These are phyloP conservation scores for Holcopasites calliopsidis DNA, from an alignment of 1,140 invertebrate species.

Conservation along the genomic window DNA sequence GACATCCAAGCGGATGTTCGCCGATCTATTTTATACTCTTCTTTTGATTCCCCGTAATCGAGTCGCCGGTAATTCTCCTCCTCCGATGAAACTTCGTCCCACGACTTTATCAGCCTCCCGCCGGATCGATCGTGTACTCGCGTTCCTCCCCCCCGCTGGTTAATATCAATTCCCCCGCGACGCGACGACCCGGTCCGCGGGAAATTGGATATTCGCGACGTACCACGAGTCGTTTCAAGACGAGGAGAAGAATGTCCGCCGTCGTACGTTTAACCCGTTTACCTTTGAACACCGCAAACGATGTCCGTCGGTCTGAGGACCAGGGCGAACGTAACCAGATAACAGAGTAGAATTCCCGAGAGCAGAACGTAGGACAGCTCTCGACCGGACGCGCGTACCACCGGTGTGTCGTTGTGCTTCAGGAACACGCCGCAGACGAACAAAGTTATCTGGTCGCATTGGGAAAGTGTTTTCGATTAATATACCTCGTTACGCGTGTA, in stretches of 20 bases:
- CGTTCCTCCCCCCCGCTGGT: neutral
- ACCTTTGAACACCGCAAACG: conserved; percentile 89
- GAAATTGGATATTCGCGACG: conserved; percentile 8
- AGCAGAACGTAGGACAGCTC: conserved; percentile 94
- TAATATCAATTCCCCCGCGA: conserved; percentile 3
- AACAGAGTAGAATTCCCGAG: conserved; percentile 93
- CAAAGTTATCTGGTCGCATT: conserved; percentile 72
- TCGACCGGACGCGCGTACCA: conserved; percentile 93
- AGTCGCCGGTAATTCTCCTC: conserved; percentile 27
- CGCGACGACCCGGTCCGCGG: neutral
- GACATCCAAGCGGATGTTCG: neutral
- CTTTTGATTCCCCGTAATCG: conserved; percentile 29
- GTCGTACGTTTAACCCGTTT: conserved; percentile 52
- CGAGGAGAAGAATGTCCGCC: no score
- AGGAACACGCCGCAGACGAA: conserved; percentile 85
- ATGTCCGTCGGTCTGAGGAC: conserved; percentile 88
- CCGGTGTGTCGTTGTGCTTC: conserved; percentile 90
- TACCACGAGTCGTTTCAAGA: neutral
- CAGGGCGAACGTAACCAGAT: conserved; percentile 91
- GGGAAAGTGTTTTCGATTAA: neutral
- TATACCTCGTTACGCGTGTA: no score
- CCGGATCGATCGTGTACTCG: conserved; percentile 20
- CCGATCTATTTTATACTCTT: conserved; percentile 20
- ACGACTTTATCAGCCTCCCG: conserved; percentile 13
- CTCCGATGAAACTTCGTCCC: conserved; percentile 20